A percentile compares a stretch with the other conserved stretches of the same genome.
Evolutionary conservation across 2,797 vertebrate genomes (phyloP).

Genomic region (Eurystomus glaucurus): DNA sequence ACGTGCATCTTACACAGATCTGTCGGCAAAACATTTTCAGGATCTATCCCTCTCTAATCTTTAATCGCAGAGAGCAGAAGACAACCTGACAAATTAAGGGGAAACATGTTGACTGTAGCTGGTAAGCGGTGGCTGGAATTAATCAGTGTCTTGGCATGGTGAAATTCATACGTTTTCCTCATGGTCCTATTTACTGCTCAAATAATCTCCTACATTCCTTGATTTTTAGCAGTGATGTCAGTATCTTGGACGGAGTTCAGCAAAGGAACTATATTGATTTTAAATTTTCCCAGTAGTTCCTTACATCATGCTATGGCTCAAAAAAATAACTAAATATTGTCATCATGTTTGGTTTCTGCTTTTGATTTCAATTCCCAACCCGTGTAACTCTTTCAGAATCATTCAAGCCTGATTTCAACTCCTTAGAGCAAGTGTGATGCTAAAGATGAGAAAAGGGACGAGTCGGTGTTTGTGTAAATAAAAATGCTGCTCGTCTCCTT

Average conservation of each 20-base stretch:
- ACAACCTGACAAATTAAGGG: neutral
- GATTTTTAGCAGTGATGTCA: neutral
- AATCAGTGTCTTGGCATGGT: neutral
- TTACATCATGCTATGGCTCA: neutral
- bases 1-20: neutral
- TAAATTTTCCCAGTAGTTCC: conserved; percentile 21
- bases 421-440: neutral
- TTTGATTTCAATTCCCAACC: conserved; percentile 44
- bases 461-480: neutral
- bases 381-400: neutral
- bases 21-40: neutral
- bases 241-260: neutral
- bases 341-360: neutral
- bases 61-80: neutral
- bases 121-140: neutral
- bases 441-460: neutral
- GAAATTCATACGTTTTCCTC: neutral
- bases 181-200: neutral
- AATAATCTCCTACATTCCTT: neutral
- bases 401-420: neutral
- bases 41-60: neutral
- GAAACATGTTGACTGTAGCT: neutral
- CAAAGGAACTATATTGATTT: neutral
- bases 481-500: neutral
- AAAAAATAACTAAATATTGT: conserved; percentile 23